These are phyloP conservation scores for Idaea straminata DNA, from an alignment of 2,888 invertebrate species.

Conservation along the genomic window DNA sequence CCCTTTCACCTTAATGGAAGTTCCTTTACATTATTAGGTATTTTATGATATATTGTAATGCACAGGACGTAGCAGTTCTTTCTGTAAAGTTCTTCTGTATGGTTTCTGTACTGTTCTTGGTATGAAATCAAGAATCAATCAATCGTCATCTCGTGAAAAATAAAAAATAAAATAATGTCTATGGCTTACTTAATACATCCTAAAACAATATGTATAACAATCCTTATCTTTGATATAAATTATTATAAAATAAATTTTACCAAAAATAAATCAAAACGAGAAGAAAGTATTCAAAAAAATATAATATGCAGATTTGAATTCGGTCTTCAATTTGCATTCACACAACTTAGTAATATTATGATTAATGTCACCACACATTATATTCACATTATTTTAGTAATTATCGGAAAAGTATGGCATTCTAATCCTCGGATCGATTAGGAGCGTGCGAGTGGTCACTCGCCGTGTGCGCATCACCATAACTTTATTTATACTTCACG, in stretches of 20 bases:
- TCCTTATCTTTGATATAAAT: too few species aligned
- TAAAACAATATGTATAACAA: too few species aligned
- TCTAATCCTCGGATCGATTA: slow-evolving; percentile 73
- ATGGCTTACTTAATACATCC: too few species aligned
- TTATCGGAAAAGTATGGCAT: slow-evolving; percentile 58
- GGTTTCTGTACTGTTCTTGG: too few species aligned
- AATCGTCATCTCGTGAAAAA: too few species aligned
- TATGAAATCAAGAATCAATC: too few species aligned
- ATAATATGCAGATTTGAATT: neutral
- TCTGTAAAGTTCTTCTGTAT: too few species aligned
- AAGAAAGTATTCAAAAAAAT: neutral
- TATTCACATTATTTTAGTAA: slow-evolving; percentile 54
- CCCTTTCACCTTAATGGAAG: too few species aligned
- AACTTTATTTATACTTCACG: slow-evolving; percentile 16
- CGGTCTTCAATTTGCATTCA: neutral
- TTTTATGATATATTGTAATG: too few species aligned
- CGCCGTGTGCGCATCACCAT: slow-evolving; percentile 24
- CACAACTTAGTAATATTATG: slow-evolving; percentile 8
- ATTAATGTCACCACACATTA: slow-evolving; percentile 36
- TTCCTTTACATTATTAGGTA: too few species aligned
- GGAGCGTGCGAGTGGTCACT: slow-evolving; percentile 68
- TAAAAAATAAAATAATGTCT: too few species aligned
- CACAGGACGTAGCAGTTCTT: too few species aligned
- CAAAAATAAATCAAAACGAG: neutral
- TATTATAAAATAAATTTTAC: neutral